A percentile compares a stretch with the other conserved stretches of the same genome.
Evolutionary conservation across 2,888 invertebrate genomes (phyloP).

Genomic region (Odontocerum albicorne): DNA sequence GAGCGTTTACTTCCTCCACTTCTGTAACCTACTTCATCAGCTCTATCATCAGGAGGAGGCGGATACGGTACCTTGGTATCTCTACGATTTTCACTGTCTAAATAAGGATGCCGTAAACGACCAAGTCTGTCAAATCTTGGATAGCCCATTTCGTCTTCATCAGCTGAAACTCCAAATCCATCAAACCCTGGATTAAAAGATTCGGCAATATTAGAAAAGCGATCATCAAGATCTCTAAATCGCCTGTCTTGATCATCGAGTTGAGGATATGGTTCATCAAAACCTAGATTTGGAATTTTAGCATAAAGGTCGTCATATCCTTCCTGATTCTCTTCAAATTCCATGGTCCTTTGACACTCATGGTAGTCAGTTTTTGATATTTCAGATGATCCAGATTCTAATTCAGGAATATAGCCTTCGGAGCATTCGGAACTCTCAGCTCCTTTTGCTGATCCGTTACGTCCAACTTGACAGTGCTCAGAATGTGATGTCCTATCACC

Average conservation of each 20-base stretch:
- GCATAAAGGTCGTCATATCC: conserved; percentile 55
- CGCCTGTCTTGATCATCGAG: conserved; percentile 29
- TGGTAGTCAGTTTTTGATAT: conserved; percentile 55
- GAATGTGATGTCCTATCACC: conserved; percentile 51
- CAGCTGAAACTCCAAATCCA: conserved; percentile 63
- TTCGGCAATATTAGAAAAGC: conserved; percentile 44
- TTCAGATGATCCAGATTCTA: conserved; percentile 64
- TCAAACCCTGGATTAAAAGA: conserved; percentile 49
- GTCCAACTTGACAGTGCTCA: conserved; percentile 45
- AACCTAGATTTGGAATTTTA: conserved; percentile 34
- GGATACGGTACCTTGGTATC: conserved; percentile 42
- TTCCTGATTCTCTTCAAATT: conserved; percentile 52
- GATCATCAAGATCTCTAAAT: conserved; percentile 45
- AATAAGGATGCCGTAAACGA: conserved; percentile 56
- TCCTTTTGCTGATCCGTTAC: conserved; percentile 48
- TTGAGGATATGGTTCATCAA: conserved; percentile 35
- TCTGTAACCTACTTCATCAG: conserved; percentile 46
- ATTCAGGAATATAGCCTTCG: conserved; percentile 69
- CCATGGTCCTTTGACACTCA: conserved; percentile 36
- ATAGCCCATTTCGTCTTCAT: conserved; percentile 68
- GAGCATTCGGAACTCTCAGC: conserved; percentile 67
- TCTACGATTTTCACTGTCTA: conserved; percentile 52
- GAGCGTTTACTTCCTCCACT: conserved; percentile 55
- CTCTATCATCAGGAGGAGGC: conserved; percentile 50
- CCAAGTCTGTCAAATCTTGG: conserved; percentile 64